Evolutionary conservation across 2,113 vertebrate genomes (phyloP).

Genomic region (Gyps fulvus): DNA sequence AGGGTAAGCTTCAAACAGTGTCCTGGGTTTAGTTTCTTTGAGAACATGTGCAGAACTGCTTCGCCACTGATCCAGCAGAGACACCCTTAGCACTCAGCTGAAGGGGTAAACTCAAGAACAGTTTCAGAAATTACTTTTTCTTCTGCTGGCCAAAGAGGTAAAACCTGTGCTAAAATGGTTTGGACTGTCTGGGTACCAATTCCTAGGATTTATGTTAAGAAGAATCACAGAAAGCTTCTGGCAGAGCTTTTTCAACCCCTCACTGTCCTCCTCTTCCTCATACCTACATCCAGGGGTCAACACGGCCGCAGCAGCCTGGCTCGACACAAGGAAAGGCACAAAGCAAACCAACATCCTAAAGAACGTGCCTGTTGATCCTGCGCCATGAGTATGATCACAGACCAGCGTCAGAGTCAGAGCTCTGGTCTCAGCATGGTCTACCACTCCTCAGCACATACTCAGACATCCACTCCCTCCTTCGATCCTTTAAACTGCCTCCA

Average conservation of each 20-base stretch:
- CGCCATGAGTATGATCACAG: rapidly evolving
- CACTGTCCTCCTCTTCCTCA: neutral
- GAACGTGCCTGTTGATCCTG: no score
- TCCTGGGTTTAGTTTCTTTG: neutral
- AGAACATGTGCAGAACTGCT: neutral
- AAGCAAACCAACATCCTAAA: neutral
- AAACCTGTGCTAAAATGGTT: neutral
- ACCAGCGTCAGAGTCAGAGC: neutral
- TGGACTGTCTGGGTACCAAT: neutral
- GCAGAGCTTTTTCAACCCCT: neutral
- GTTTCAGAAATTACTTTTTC: neutral
- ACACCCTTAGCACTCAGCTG: neutral
- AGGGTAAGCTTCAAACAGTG: neutral
- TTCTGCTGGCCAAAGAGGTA: neutral
- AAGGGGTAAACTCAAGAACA: neutral
- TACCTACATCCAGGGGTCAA: neutral
- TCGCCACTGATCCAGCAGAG: neutral
- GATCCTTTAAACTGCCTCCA: neutral
- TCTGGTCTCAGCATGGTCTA: neutral
- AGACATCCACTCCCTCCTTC: neutral
- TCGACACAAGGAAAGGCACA: neutral
- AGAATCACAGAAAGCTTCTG: neutral
- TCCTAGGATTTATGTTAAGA: neutral
- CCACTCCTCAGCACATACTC: neutral
- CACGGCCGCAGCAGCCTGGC: neutral